phyloP scores from a whole-genome alignment of 2,113 vertebrate genomes.

The Scomber scombrus region DNA sequence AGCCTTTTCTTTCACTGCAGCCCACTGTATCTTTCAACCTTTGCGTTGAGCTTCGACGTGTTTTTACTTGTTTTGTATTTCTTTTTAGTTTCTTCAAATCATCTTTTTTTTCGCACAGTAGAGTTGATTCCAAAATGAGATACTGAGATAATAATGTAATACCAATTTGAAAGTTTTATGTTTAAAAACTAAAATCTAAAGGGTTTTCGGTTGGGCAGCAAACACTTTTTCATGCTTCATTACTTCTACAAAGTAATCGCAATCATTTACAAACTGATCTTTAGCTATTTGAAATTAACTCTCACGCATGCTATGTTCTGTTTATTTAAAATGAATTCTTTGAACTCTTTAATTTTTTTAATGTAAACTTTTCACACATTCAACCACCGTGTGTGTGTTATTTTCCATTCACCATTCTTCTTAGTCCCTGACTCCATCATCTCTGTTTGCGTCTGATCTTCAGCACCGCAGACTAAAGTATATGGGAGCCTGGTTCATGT shows the following conservation, averaged over 20 bases:
- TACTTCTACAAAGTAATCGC: not conserved
- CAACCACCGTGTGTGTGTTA: not conserved
- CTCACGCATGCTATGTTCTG: not conserved
- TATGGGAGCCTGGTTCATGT: not conserved
- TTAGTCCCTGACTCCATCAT: conserved; percentile 4
- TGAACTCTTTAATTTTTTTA: not conserved
- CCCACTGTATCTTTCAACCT: conserved; percentile 51
- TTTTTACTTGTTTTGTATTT: conserved; percentile 43
- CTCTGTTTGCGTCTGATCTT: conserved; percentile 1
- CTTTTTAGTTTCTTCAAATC: conserved; percentile 19
- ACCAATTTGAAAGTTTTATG: not conserved
- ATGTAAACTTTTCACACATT: not conserved
- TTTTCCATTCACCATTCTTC: conserved; percentile 4
- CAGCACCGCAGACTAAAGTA: conserved; percentile 2
- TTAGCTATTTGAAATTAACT: not conserved
- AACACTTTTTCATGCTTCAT: not conserved
- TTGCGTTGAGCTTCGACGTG: conserved; percentile 22
- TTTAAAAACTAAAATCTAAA: not conserved
- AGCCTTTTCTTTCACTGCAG: conserved; percentile 64
- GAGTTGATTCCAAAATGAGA: conserved; percentile 12
- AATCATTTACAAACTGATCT: not conserved
- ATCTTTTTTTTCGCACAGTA: not conserved
- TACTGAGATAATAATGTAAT: not conserved
- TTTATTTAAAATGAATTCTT: not conserved
- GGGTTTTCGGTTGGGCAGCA: not conserved